Conservation (phyloP, 2,797 vertebrate genomes). For the Alectoris magna region DNA sequence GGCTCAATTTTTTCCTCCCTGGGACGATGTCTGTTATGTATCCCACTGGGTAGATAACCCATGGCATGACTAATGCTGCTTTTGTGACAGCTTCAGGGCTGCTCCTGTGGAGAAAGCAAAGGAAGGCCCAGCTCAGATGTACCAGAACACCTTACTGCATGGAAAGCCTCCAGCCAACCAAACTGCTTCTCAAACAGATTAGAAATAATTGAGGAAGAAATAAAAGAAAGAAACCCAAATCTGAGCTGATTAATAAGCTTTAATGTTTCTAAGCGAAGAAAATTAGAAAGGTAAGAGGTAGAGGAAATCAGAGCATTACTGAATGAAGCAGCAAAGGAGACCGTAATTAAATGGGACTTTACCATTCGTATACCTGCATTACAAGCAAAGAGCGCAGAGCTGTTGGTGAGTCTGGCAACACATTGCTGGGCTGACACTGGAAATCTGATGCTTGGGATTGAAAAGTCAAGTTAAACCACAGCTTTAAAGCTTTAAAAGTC, state of each 20-base stretch:
- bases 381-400: background rate
- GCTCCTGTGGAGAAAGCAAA: background rate
- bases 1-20: background rate
- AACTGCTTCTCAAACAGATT: background rate
- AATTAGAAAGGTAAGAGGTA: background rate
- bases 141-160: background rate
- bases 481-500: background rate
- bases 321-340: background rate
- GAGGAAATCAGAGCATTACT: background rate
- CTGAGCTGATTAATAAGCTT: background rate
- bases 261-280: background rate
- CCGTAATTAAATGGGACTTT: background rate
- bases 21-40: background rate
- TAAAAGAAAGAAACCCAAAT: background rate
- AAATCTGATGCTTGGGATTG: background rate
- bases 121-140: background rate
- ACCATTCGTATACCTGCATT: background rate
- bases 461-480: background rate
- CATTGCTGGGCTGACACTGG: background rate
- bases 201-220: background rate
- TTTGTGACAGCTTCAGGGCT: background rate
- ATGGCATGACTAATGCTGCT: background rate
- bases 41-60: background rate
- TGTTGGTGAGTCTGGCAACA: background rate
- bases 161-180: background rate